Evolutionary conservation across 2,888 invertebrate genomes (phyloP).

Genomic region (Dysmachus trigonus): DNA sequence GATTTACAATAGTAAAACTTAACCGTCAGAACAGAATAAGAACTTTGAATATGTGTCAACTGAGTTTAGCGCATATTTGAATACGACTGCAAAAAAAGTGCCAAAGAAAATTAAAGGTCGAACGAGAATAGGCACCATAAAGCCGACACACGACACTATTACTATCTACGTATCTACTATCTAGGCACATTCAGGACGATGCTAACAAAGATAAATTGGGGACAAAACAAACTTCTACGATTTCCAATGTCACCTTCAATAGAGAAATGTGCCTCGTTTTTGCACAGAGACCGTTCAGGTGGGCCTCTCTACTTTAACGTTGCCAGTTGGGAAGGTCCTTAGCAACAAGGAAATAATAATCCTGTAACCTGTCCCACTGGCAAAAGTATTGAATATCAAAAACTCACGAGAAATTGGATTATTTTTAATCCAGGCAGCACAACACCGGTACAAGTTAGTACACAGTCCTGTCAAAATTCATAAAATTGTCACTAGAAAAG

Average conservation of each 20-base stretch:
- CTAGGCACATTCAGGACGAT: not conserved
- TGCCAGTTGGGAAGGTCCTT: not conserved
- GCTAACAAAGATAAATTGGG: not conserved
- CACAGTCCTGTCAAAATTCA: not conserved
- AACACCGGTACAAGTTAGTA: not conserved
- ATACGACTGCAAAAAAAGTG: not conserved
- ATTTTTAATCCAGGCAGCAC: not conserved
- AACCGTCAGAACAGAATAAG: no score
- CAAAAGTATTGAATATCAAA: not conserved
- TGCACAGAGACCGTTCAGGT: not conserved
- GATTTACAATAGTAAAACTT: no score
- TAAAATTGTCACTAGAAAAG: not conserved
- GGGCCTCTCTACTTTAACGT: not conserved
- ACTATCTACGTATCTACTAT: not conserved
- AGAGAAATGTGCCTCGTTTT: not conserved
- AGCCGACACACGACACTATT: not conserved
- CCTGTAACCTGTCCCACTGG: not conserved
- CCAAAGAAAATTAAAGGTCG: not conserved
- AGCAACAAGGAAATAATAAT: not conserved
- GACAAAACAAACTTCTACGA: not conserved
- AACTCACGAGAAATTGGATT: not conserved
- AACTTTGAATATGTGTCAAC: no score
- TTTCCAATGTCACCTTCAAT: not conserved
- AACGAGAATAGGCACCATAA: not conserved
- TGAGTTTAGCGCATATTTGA: not conserved